These are phyloP conservation scores for Upupa epops DNA, from an alignment of 2,113 vertebrate genomes.

Conservation along the genomic window DNA sequence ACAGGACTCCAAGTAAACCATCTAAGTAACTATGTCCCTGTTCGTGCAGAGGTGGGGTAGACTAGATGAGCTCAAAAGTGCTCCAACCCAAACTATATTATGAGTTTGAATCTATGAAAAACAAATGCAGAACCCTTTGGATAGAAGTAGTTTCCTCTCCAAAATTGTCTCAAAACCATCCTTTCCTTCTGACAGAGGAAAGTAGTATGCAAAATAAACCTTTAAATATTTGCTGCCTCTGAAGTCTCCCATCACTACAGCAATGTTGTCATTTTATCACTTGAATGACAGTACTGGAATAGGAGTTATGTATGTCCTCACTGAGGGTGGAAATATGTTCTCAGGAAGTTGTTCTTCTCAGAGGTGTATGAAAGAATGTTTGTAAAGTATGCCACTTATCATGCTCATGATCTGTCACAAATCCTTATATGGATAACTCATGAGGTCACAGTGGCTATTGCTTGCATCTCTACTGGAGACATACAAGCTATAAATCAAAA, in stretches of 20 bases:
- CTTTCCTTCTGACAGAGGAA: background rate
- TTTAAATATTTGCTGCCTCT: background rate
- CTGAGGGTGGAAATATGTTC: background rate
- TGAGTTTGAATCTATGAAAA: background rate
- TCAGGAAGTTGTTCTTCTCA: background rate
- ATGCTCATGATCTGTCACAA: background rate
- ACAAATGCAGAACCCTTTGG: background rate
- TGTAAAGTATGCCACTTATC: background rate
- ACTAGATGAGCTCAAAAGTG: too few species aligned
- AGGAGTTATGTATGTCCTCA: background rate
- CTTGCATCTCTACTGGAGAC: background rate
- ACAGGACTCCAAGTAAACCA: too few species aligned
- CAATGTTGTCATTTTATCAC: background rate
- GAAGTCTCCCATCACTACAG: background rate
- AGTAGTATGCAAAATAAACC: background rate
- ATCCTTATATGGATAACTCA: background rate
- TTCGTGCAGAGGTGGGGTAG: too few species aligned
- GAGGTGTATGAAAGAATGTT: background rate
- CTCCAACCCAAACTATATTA: too few species aligned
- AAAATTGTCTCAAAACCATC: background rate
- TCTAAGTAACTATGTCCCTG: too few species aligned
- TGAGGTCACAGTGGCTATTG: background rate
- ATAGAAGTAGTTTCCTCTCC: background rate
- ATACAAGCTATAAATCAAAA: background rate
- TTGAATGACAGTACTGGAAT: background rate